Percentiles rank a stretch among this genome's conserved stretches.
Conservation (phyloP, 2,113 vertebrate genomes). For the Crocuta crocuta region DNA sequence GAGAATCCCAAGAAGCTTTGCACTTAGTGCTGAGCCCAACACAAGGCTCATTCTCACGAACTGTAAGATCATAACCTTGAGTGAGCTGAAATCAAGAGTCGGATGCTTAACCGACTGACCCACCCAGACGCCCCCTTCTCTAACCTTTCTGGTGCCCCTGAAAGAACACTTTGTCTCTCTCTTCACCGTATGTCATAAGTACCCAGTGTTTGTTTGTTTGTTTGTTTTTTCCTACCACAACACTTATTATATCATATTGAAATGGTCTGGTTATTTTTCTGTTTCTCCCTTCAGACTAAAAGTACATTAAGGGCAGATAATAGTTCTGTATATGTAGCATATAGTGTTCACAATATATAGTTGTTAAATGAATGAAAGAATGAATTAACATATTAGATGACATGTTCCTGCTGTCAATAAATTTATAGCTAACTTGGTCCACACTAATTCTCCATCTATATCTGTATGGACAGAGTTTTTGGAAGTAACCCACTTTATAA, state of each 20-base stretch:
- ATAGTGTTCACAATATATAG: not conserved
- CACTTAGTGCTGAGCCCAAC: too few relatives aligned
- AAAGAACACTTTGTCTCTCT: too few relatives aligned
- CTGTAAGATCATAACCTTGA: too few relatives aligned
- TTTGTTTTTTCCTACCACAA: not conserved
- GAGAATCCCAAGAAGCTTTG: too few relatives aligned
- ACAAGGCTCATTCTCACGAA: too few relatives aligned
- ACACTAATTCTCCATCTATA: not conserved
- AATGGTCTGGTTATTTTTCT: not conserved
- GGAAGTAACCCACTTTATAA: not conserved
- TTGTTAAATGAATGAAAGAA: not conserved
- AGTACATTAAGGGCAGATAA: not conserved
- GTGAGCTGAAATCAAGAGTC: too few relatives aligned
- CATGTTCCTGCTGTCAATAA: not conserved
- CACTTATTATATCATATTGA: not conserved
- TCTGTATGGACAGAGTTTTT: not conserved
- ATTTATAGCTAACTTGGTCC: not conserved
- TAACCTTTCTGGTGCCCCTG: not conserved
- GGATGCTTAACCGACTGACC: too few relatives aligned
- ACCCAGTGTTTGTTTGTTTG: too few relatives aligned
- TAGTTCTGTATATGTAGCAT: not conserved
- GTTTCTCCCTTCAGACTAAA: not conserved
- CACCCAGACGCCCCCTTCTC: not conserved
- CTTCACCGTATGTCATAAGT: not conserved
- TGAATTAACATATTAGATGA: not conserved